Conservation (phyloP, 1,140 invertebrate species). For the Drosophila prosaltans region DNA sequence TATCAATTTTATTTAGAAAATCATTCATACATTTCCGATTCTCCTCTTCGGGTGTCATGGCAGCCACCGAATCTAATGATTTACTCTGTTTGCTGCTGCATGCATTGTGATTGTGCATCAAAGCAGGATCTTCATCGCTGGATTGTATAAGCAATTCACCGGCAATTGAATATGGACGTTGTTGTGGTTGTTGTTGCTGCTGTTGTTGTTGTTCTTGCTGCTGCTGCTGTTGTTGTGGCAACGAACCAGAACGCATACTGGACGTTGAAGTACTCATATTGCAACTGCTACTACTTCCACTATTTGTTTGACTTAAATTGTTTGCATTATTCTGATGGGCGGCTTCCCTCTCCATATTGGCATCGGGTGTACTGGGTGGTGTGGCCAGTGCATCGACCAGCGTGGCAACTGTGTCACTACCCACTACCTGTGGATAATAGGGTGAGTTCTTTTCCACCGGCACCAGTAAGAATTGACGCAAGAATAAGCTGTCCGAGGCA, state of each 20-base stretch:
- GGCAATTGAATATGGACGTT: constrained; percentile 84
- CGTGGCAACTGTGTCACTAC: constrained; percentile 40
- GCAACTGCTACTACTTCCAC: constrained; percentile 62
- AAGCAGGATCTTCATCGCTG: constrained; percentile 63
- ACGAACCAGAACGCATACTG: constrained; percentile 45
- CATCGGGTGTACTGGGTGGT: constrained; percentile 65
- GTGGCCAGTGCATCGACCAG: constrained; percentile 58
- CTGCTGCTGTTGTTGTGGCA: constrained; percentile 19
- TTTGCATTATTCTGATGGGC: constrained; percentile 62
- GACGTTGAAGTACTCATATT: constrained; percentile 50
- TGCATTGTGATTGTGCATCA: constrained; percentile 56
- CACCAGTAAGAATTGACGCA: constrained; percentile 91
- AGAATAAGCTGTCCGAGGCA: constrained; percentile 94
- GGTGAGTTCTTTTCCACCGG: constrained; percentile 88
- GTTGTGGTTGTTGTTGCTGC: constrained; percentile 34
- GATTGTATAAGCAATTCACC: constrained; percentile 75
- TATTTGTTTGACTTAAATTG: constrained; percentile 52
- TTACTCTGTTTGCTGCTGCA: constrained; percentile 78
- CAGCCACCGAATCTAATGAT: constrained; percentile 83
- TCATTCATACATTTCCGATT: constrained; percentile 88
- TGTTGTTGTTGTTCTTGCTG: constrained; percentile 24
- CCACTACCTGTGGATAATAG: constrained; percentile 84
- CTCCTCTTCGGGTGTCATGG: constrained; percentile 86
- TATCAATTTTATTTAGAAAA: constrained; percentile 94
- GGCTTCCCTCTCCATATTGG: constrained; percentile 60